Conservation (phyloP, 2,797 vertebrate species). For the Columba guinea region DNA sequence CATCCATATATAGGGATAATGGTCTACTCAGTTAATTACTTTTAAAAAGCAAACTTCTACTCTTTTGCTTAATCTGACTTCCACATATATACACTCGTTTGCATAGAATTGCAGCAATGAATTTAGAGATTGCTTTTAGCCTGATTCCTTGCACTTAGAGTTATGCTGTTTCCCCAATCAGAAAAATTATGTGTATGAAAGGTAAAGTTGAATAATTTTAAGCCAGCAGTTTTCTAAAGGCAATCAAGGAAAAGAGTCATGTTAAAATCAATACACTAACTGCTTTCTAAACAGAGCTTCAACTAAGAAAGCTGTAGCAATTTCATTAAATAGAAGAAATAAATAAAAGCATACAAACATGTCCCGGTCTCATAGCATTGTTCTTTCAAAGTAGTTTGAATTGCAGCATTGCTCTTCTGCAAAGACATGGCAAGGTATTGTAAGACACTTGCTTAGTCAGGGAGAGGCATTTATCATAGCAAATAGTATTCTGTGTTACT, state of each 20-base stretch:
- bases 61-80: not conserved
- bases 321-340: not conserved
- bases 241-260: not conserved
- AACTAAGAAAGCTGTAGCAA: not conserved
- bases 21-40: not conserved
- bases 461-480: not conserved
- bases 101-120: not conserved
- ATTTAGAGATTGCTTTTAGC: not conserved
- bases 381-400: not conserved
- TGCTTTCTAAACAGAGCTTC: not conserved
- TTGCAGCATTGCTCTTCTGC: not conserved
- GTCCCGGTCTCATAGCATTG: not conserved
- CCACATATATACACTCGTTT: not conserved
- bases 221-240: not conserved
- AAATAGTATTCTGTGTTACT: not conserved
- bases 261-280: not conserved
- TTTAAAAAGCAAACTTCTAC: not conserved
- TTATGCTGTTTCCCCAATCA: not conserved
- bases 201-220: not conserved
- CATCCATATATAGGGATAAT: not conserved
- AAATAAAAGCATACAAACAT: not conserved
- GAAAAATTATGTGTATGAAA: not conserved
- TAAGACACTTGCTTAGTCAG: not conserved
- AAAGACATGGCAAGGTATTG: not conserved
- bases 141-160: not conserved